Percentiles rank a stretch among this genome's conserved stretches.
Conservation (phyloP, 2,888 invertebrate species). For the Aspidiotus destructor region DNA sequence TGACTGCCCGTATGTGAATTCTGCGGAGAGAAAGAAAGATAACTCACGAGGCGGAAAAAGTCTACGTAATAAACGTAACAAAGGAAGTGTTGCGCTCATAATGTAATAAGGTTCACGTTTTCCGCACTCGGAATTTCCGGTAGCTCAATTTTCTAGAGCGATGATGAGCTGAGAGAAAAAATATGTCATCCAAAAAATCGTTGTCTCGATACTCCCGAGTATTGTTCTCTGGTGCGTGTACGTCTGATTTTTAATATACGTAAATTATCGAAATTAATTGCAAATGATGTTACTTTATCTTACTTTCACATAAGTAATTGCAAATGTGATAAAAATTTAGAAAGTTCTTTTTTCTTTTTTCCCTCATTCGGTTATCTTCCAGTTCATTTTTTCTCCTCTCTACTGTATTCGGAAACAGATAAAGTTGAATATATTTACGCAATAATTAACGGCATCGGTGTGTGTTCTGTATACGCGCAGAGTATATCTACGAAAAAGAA, state of each 20-base stretch:
- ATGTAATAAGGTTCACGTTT: no score
- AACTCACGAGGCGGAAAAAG: no score
- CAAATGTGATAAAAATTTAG: neutral
- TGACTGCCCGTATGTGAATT: no score
- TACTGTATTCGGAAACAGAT: neutral
- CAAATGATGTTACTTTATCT: neutral
- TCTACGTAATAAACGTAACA: no score
- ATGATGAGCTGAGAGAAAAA: no score
- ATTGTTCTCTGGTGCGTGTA: neutral
- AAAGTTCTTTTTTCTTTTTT: conserved; percentile 2
- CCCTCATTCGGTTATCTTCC: neutral
- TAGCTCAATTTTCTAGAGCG: no score
- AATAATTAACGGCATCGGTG: conserved; percentile 2
- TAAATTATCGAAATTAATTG: conserved; percentile 1
- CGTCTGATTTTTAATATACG: neutral
- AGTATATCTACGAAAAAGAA: no score
- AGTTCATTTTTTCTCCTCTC: neutral
- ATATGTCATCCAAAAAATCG: no score
- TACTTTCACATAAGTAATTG: conserved; percentile 2
- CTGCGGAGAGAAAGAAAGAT: no score
- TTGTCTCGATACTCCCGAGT: no score
- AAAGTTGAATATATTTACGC: neutral
- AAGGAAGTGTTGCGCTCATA: no score
- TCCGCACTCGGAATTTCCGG: no score
- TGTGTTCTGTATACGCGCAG: neutral